Evolutionary conservation across 2,888 invertebrate species (phyloP), one percentile per base, ranked within the genome.

Genomic region (Melieria crassipennis): DNA sequence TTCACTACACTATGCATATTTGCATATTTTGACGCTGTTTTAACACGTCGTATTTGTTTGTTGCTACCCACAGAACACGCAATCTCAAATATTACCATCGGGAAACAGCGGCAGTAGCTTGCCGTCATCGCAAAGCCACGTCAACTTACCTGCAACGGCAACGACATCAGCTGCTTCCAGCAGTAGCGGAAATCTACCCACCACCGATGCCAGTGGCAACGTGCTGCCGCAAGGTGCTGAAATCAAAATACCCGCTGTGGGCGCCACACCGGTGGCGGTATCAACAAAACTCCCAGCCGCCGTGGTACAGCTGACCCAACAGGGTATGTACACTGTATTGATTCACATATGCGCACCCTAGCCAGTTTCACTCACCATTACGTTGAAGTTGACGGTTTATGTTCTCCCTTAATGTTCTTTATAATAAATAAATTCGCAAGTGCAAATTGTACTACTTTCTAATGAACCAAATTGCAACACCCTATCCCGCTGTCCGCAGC

Each of bases 251-350:
- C 87, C 90, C 65, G 89, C 89, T 11, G 88, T 89, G 74, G 89
- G 90, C 69, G 88, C 87, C 67, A 90, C 91, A 57, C 89, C 91
- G 11, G 88, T 91, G 69, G 89, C 91, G 11, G 88, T 90, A 50
- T 89, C 91, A 45, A 89, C 90, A 4, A 87, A 89, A 64, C 83
- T 91, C 73, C 90, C 91, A 63, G 89, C 91, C 65, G 89, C 90
- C 67, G 90, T 91, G 73, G 89, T 90, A 69, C 90, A 91, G 81
- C 87, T 91, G 73, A 88, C 86, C 75, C 89, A 89, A 80, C 90
- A 90, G 88, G 90, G 90, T 90, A 86, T 82, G 79, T 70, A 42
- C 30, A 70, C 46, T 48, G 56, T 50, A 56, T 13, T 13, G n/a
- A 16, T 4, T 55, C 30, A 30, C 30, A 30, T 55, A 56, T 13